Conservation (phyloP, 2,888 invertebrate species). For the Mechanitis messenoides region DNA sequence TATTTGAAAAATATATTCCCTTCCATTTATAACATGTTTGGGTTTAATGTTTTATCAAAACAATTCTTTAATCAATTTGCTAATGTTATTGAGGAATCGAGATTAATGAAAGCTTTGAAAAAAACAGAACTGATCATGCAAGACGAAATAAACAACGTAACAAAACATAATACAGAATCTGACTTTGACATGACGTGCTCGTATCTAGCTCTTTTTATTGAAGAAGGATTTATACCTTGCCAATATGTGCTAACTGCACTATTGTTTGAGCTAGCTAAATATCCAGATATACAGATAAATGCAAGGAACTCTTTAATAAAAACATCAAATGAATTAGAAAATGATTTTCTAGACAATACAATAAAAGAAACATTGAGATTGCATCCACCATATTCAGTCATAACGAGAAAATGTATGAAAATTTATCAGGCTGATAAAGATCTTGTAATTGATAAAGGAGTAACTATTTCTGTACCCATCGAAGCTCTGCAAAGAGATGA, state of each 20-base stretch:
- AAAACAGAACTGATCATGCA: constrained; percentile 46
- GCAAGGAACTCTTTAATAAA: constrained; percentile 40
- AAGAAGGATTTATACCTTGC: constrained; percentile 64
- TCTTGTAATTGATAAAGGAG: constrained; percentile 53
- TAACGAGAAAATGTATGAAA: constrained; percentile 60
- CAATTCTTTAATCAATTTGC: constrained; percentile 46
- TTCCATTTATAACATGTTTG: constrained; percentile 55
- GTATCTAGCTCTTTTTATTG: constrained; percentile 55
- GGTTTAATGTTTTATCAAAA: constrained; percentile 45
- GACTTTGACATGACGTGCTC: constrained; percentile 44
- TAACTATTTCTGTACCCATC: constrained; percentile 59
- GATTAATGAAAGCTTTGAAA: constrained; percentile 46
- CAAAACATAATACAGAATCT: constrained; percentile 34
- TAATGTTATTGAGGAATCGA: constrained; percentile 43
- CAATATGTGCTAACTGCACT: constrained; percentile 52
- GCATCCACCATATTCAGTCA: constrained; percentile 59
- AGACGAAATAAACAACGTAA: constrained; percentile 43
- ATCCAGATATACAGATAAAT: constrained; percentile 50
- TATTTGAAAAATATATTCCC: constrained; percentile 66
- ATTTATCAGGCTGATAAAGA: constrained; percentile 54
- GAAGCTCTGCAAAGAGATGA: constrained; percentile 58
- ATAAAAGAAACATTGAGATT: constrained; percentile 64
- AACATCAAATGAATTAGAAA: constrained; percentile 31
- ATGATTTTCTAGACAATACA: constrained; percentile 52
- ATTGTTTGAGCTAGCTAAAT: constrained; percentile 55